Percentiles rank a stretch among this genome's conserved stretches.
Evolutionary conservation across 2,888 invertebrate species (phyloP).

Genomic region (Caenorhabditis plicata): DNA sequence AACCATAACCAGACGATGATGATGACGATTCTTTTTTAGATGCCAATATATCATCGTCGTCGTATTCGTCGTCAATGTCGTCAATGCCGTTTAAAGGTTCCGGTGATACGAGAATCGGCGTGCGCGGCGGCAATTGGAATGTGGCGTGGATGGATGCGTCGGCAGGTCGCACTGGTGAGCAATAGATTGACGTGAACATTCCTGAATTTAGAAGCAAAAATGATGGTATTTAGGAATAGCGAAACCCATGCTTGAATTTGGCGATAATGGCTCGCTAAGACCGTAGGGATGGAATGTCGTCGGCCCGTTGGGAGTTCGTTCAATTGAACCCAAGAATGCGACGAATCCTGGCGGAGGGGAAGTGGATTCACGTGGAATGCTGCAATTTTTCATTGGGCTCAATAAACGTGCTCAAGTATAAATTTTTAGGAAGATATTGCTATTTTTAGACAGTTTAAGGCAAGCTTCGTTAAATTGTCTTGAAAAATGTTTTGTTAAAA

Average conservation of each 20-base stretch:
- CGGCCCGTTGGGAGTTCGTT: constrained; percentile 8
- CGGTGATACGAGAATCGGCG: constrained; percentile 25
- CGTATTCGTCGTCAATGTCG: constrained; percentile 7
- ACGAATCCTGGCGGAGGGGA: constrained; percentile 24
- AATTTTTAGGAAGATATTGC: too few species aligned
- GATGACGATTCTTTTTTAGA: constrained; percentile 40
- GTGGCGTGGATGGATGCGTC: constrained; percentile 31
- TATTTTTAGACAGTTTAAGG: too few species aligned
- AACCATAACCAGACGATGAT: constrained; percentile 42
- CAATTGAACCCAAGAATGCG: constrained; percentile 23
- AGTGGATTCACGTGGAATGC: constrained; percentile 17
- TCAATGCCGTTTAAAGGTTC: constrained; percentile 25
- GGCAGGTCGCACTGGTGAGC: constrained; percentile 4
- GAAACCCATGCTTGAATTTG: constrained; percentile 25
- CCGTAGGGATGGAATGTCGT: constrained; percentile 33
- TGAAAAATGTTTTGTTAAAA: too few species aligned
- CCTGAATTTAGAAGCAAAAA: constrained; percentile 8
- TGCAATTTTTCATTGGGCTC: too few species aligned
- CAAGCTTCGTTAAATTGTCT: too few species aligned
- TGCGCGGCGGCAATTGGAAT: constrained; percentile 25
- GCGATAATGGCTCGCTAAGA: constrained; percentile 13
- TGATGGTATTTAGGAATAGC: neutral
- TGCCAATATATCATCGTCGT: too few species aligned
- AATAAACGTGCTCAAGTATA: too few species aligned
- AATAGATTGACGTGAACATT: constrained; percentile 34